Evolutionary conservation across 1,140 invertebrate species (phyloP).

Genomic region (Propsilocerus akamusi): DNA sequence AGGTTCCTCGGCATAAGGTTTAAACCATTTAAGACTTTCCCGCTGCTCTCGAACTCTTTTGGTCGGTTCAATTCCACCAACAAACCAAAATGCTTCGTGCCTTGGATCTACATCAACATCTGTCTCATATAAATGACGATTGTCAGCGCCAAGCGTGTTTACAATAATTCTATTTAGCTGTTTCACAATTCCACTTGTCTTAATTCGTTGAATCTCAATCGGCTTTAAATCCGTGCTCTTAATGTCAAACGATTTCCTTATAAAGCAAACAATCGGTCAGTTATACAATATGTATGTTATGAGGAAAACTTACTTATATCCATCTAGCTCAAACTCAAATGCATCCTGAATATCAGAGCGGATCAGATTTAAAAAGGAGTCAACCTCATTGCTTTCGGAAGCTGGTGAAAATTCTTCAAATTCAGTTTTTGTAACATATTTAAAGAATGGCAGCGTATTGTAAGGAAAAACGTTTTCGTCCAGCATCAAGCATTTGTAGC

Average conservation of each 20-base stretch:
- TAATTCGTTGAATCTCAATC: constrained; percentile 14
- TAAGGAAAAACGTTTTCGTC: constrained; percentile 39
- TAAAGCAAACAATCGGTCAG: not conserved
- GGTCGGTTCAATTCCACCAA: constrained; percentile 44
- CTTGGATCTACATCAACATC: constrained; percentile 54
- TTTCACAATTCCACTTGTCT: constrained; percentile 32
- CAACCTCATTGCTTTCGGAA: constrained; percentile 28
- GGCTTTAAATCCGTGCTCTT: not conserved
- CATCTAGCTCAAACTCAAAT: constrained; percentile 32
- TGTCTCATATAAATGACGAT: constrained; percentile 37
- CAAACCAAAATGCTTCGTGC: constrained; percentile 61
- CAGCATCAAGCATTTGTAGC: constrained; percentile 42
- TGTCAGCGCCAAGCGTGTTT: constrained; percentile 31
- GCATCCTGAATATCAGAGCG: constrained; percentile 36
- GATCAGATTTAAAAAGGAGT: constrained; percentile 27
- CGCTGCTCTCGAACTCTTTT: constrained; percentile 22
- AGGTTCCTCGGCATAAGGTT: constrained; percentile 28
- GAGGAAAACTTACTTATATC: constrained; percentile 27
- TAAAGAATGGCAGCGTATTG: constrained; percentile 40
- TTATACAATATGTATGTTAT: not conserved
- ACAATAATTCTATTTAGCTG: constrained; percentile 48
- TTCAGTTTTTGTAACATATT: constrained; percentile 55
- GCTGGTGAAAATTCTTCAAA: constrained; percentile 28
- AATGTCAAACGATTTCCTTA: not conserved
- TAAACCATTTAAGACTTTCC: constrained; percentile 19